Base-by-base conservation (phyloP, 2,797 vertebrate species). In the Hemitrygon akajei region DNA sequence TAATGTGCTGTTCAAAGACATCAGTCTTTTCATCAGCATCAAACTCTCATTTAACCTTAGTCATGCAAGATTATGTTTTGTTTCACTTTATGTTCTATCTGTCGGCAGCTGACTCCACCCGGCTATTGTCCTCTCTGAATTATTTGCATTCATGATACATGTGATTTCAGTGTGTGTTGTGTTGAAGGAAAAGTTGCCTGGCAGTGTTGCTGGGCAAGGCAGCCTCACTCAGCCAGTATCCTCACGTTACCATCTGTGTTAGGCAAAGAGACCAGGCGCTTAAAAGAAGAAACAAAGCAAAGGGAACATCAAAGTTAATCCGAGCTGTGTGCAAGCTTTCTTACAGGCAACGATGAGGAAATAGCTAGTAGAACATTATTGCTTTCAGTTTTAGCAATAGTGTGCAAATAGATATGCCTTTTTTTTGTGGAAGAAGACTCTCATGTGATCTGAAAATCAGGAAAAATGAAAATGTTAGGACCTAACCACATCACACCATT, bases 11-110 rank as follows among this genome's bases (percentile, higher is more conserved):
- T 34, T 87, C 58, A 63, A 34, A 87, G 84, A 34, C 60, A 69
- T 69, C 47, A 69, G 34, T 47, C 47, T 47, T 47, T 47, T 47
- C 22, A 34, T 89, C 34, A 14, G n/a, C 63, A 10, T 34, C 7
- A 37, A 63, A 10, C 86, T 89, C 86, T 89, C 60, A 18, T n/a
- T 89, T 16, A 89, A 89, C 60, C n/a, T 89, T 66, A 69, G 60
- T 37, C n/a, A 22, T 18, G 34, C 30, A 27, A 40, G 58, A 60
- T 30, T 89, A 34, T 37, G n/a, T 22, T 69, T 89, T n/a, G 16
- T 66, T 20, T 20, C 63, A 69, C n/a, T 9, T 37, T 37, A 11
- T 37, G 4, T 7, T 22, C n/a, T 66, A 12, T 16, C 27, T 66
- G 7, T 37, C 7, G 60, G 37, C 16, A 89, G n/a, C 86, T 89